Evolutionary conservation across 2,888 invertebrate species (phyloP), one percentile per base, ranked within the genome.

Genomic region (Holacanthella duospinosa): DNA sequence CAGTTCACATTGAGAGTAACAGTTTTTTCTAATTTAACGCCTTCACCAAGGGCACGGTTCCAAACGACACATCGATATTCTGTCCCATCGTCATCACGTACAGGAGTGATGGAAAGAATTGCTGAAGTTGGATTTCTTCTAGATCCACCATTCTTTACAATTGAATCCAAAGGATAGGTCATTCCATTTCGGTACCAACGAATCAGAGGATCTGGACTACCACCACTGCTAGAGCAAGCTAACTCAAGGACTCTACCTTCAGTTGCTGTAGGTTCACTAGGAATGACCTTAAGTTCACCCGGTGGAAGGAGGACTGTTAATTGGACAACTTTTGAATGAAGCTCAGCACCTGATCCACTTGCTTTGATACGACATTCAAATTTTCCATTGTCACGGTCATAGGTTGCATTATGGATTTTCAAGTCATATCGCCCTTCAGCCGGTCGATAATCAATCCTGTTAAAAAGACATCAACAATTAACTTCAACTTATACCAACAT

Each of bases 281-380:
- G 90, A 16, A 84, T 82, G 64, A 93, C 85, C 66, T 83, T 79
- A 0, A 93, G 93, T 59, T 86, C 83, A 69, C 88, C 86, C 0
- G 93, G 93, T 59, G 86, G 84, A 43, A 91, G 88, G 64, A 93
- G 82, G 63, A 93, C 92, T 29, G 92, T 92, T 74, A 93, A 82
- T 69, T 85, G 84, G 76, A 90, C 86, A 66, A 85, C 85, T 78
- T 92, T 89, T 70, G 88, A 86, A 80, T 91, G 90, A 73, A 91
- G 82, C 55, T 77, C 76, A 26, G 74, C 70, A 87, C 91, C 74
- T 83, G 86, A 67, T 85, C 90, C 81, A 86, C 90, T 75, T 87
- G 86, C 74, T 87, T 86, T 79, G 93, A 95, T 80, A 90, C 92
- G 81, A 92, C 94, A 75, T 86, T 85, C 61, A 92, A 93, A 78